A percentile compares a stretch with the other conserved stretches of the same genome.
Conservation (phyloP, 2,888 invertebrate genomes). For the Ischnura elegans region DNA sequence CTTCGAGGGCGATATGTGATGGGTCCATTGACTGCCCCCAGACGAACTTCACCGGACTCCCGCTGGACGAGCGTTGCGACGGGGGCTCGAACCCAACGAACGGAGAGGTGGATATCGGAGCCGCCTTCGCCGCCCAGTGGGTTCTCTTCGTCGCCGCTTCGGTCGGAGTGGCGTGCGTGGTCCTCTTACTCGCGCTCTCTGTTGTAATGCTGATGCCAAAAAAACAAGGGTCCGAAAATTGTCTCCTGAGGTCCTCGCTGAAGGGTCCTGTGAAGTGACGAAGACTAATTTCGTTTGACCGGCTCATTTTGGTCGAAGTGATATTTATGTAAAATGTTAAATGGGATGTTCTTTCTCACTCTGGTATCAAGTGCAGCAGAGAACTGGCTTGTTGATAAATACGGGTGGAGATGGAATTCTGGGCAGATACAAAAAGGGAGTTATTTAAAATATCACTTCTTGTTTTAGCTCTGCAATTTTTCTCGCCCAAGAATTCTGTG, state of each 20-base stretch:
- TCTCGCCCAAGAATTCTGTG: neutral
- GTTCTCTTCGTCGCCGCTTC: slow-evolving; percentile 39
- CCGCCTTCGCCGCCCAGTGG: slow-evolving; percentile 37
- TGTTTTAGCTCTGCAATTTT: neutral
- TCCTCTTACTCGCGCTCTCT: neutral
- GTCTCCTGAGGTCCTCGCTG: neutral
- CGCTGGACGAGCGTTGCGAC: slow-evolving; percentile 42
- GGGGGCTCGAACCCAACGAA: neutral
- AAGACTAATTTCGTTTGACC: neutral
- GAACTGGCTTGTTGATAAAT: neutral
- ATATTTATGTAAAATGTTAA: neutral
- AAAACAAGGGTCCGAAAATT: neutral
- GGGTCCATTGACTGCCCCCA: slow-evolving; percentile 50
- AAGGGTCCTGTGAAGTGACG: slow-evolving; percentile 28
- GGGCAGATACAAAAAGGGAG: neutral
- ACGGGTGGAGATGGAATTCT: neutral
- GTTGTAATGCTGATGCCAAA: slow-evolving; percentile 32
- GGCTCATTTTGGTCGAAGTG: neutral
- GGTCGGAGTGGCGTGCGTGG: slow-evolving; percentile 35
- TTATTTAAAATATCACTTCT: neutral
- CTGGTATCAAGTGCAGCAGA: neutral
- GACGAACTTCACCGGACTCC: slow-evolving; percentile 54
- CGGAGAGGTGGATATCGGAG: slow-evolving; percentile 25
- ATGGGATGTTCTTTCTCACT: neutral
- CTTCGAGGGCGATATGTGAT: slow-evolving; percentile 1